These are phyloP conservation scores for Nycticorax nycticorax DNA, from an alignment of 2,113 vertebrate genomes.

Conservation along the genomic window DNA sequence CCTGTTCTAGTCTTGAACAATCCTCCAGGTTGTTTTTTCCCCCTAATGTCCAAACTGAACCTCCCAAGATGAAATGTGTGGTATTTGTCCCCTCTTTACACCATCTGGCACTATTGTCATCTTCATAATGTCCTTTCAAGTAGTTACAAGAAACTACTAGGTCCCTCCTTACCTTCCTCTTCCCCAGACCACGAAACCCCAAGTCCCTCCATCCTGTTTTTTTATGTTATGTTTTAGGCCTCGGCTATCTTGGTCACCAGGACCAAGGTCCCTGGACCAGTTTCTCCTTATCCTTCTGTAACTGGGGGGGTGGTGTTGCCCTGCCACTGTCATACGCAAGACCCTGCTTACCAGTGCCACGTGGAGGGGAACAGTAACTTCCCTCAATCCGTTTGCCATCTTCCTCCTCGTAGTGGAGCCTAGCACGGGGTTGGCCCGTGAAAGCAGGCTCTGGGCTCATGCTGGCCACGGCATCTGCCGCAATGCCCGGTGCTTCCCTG, in stretches of 20 bases:
- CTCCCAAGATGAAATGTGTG: neutral
- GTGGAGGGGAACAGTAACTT: neutral
- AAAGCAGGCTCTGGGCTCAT: neutral
- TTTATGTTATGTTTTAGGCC: neutral
- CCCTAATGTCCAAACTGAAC: neutral
- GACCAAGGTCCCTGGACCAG: neutral
- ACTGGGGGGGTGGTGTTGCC: fast-evolving
- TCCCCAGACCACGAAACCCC: neutral
- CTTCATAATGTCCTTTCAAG: neutral
- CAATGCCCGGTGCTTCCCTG: fast-evolving
- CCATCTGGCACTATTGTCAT: neutral
- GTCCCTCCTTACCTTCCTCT: neutral
- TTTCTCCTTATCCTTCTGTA: neutral
- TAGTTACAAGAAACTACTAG: neutral
- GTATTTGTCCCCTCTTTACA: neutral
- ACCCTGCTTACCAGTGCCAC: neutral
- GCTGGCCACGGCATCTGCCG: fast-evolving
- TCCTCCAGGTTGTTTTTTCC: neutral
- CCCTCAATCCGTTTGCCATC: neutral
- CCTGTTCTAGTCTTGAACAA: neutral
- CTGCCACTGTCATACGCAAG: neutral
- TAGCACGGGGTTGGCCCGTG: fast-evolving
- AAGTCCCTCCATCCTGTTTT: neutral
- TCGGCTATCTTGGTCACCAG: fast-evolving
- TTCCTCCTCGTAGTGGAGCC: neutral